phyloP scores from a whole-genome alignment of 2,888 invertebrate species.

The Odiellus spinosus region DNA sequence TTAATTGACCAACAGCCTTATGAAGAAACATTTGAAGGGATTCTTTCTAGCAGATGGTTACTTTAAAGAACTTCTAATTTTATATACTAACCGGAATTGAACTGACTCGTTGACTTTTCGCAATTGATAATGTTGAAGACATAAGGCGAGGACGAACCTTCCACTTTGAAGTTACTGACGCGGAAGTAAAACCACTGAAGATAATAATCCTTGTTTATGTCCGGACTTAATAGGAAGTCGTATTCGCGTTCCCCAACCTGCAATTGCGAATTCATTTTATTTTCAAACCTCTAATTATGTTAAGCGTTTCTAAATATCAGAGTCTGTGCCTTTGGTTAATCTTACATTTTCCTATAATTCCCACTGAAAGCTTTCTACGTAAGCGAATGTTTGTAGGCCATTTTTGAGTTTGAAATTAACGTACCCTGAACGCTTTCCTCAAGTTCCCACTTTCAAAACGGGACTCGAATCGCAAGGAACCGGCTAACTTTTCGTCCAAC shows the following conservation, averaged over 20 bases:
- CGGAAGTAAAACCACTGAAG: constrained; percentile 86
- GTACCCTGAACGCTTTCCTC: constrained; percentile 59
- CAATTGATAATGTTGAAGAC: constrained; percentile 74
- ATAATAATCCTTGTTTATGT: constrained; percentile 58
- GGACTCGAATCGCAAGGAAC: constrained; percentile 45
- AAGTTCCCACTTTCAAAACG: constrained; percentile 75
- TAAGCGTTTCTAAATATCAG: too few species aligned
- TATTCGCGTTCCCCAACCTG: constrained; percentile 60
- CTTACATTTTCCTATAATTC: too few species aligned
- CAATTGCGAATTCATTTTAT: too few species aligned
- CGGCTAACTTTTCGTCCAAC: too few species aligned
- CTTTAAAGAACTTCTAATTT: too few species aligned
- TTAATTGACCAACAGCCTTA: too few species aligned
- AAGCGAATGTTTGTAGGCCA: too few species aligned
- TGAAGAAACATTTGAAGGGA: too few species aligned
- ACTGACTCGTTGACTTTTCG: constrained; percentile 70
- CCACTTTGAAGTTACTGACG: constrained; percentile 54
- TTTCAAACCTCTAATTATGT: too few species aligned
- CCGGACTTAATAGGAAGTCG: constrained; percentile 63
- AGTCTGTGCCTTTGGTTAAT: too few species aligned
- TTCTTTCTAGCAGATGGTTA: too few species aligned
- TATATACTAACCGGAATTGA: constrained; percentile 51
- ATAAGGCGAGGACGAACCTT: constrained; percentile 39
- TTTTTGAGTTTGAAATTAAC: constrained; percentile 3
- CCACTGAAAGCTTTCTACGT: too few species aligned